phyloP scores from a whole-genome alignment of 2,113 vertebrate species.

The Rhombomys opimus region DNA sequence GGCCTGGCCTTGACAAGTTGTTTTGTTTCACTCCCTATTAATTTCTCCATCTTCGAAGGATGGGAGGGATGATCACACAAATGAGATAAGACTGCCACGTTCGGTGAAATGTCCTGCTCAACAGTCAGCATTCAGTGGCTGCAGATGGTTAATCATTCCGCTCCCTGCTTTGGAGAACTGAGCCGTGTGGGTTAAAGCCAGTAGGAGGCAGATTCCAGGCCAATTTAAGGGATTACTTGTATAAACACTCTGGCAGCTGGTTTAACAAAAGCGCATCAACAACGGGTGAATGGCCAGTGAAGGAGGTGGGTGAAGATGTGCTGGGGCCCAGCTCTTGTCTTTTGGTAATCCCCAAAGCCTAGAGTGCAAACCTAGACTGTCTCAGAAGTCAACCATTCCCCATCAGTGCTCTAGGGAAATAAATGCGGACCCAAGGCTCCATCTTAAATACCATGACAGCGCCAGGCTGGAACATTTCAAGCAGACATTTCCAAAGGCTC shows the following conservation, averaged over 20 bases:
- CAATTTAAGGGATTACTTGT: slow-evolving; percentile 50
- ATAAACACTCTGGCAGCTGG: slow-evolving; percentile 30
- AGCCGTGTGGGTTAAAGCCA: slow-evolving; percentile 1
- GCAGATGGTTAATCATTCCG: background rate
- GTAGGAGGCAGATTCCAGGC: slow-evolving; percentile 52
- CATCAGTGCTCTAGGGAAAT: background rate
- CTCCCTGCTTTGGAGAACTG: slow-evolving; percentile 23
- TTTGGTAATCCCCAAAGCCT: background rate
- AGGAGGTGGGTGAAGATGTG: background rate
- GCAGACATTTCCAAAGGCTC: slow-evolving; percentile 34
- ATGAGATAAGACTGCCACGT: background rate
- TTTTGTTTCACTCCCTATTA: background rate
- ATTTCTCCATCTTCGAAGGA: slow-evolving; percentile 46
- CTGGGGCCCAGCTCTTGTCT: background rate
- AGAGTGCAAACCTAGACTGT: background rate
- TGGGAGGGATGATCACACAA: background rate
- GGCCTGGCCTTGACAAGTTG: background rate
- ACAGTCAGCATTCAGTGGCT: background rate
- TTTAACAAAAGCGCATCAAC: slow-evolving; percentile 52
- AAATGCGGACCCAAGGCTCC: background rate
- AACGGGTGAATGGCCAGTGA: slow-evolving; percentile 17
- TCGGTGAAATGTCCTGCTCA: background rate
- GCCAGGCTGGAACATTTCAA: background rate
- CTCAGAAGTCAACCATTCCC: background rate
- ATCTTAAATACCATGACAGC: slow-evolving; percentile 9